Evolutionary conservation across 2,797 vertebrate species (phyloP).

Genomic region (Loris lydekkerianus): DNA sequence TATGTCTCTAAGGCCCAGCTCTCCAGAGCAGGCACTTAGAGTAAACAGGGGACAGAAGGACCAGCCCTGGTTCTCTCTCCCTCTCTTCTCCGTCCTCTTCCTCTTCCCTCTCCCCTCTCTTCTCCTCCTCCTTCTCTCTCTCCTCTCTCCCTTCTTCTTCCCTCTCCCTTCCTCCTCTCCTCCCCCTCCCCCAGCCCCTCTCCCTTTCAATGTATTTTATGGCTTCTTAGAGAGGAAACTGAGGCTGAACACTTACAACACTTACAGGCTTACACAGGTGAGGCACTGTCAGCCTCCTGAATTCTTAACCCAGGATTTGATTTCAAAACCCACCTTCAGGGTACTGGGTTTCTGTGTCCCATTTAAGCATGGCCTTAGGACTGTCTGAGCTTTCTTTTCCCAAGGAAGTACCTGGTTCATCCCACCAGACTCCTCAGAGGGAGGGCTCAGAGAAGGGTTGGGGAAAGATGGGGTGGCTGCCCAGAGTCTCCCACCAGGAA

Average conservation of each 20-base stretch:
- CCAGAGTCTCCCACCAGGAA: not conserved
- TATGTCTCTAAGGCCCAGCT: not conserved
- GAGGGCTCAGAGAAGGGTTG: not conserved
- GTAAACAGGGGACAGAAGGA: not conserved
- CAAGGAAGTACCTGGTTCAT: not conserved
- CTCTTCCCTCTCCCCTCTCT: too few species aligned
- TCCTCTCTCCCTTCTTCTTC: too few species aligned
- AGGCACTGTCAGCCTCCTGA: not conserved
- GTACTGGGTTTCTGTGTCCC: not conserved
- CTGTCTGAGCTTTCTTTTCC: not conserved
- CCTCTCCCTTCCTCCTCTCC: too few species aligned
- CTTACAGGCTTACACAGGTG: not conserved
- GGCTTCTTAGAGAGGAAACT: not conserved
- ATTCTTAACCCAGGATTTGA: not conserved
- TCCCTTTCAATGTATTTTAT: not conserved
- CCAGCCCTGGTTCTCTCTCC: not conserved
- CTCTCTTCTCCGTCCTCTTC: too few species aligned
- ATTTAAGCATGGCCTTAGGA: not conserved
- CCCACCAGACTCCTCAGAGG: not conserved
- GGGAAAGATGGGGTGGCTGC: not conserved
- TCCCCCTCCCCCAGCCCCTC: too few species aligned
- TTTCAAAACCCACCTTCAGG: not conserved
- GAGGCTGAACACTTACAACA: not conserved
- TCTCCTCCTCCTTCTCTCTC: not conserved
- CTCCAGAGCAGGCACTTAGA: not conserved